Evolutionary conservation across 2,797 vertebrate genomes (phyloP), one percentile per base, ranked within the genome.

Genomic region (Paedocypris micromegethes): DNA sequence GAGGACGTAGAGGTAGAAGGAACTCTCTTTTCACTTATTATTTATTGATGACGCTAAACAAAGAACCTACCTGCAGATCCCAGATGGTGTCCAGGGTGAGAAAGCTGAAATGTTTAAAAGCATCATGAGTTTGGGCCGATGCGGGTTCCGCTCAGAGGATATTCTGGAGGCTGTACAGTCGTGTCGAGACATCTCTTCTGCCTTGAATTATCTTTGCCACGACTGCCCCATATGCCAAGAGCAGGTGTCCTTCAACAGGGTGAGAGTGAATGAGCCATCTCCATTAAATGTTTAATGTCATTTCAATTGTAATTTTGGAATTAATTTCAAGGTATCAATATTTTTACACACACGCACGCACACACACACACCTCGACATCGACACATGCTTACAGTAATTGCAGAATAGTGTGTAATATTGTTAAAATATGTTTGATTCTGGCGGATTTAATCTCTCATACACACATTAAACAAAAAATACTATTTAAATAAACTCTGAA

Each of bases 211-310:
- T 72, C 85, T 91, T 56, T 86, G 85, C 8, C 89, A 90, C 53
- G 79, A 79, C 72, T 91, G 90, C 61, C 90, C 89, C 45, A 87
- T 91, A 78, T 91, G 89, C 56, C 84, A 84, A 65, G 88, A 91
- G 40, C 86, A 87, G 70, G 83, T 87, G 52, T 83, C 86, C 61
- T 90, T 91, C 77, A 89, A 86, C 72, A 89, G 87, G 86, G 89
- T 90, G 60, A 78, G 83, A 37, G 62, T 47, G 41, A 50, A 54
- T 38, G 23, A 23, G 23, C 23, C 23, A 23, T 23, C 23, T 23
- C 23, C 23, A 23, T 23, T 23, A 23, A 23, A 23, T 23, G 23
- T 23, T 23, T 23, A 23, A 23, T 23, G 23, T 23, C 23, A 23
- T 23, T 23, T 23, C 23, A 23, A 23, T 23, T 23, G 23, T 23